Percentiles rank a stretch among this genome's conserved stretches.
Conservation (phyloP, 2,888 invertebrate genomes). For the Drosophila greeni region DNA sequence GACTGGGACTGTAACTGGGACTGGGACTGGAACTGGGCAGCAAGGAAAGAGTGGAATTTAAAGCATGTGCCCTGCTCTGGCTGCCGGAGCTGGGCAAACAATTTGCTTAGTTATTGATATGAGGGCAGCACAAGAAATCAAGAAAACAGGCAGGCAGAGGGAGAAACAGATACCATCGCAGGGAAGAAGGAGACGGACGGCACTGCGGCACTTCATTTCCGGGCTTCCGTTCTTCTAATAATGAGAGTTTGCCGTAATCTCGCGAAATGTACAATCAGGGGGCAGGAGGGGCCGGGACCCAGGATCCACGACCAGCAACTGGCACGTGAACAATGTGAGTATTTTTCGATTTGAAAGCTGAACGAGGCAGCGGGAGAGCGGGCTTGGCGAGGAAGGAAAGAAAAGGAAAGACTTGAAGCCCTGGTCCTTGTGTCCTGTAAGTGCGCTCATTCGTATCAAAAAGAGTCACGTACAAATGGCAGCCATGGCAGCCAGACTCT, state of each 20-base stretch:
- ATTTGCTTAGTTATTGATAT: slow-evolving; percentile 73
- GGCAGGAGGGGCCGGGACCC: background rate
- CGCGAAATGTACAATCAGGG: slow-evolving; percentile 67
- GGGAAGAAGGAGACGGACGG: background rate
- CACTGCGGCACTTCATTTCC: slow-evolving; percentile 70
- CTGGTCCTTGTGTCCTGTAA: slow-evolving; percentile 55
- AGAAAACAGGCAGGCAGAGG: background rate
- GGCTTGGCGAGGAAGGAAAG: background rate
- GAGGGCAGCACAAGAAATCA: slow-evolving; percentile 39
- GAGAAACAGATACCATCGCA: background rate
- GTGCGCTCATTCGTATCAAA: slow-evolving; percentile 67
- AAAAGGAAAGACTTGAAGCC: slow-evolving; percentile 8
- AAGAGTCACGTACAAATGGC: slow-evolving; percentile 65
- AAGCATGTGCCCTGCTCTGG: slow-evolving; percentile 58
- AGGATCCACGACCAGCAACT: slow-evolving; percentile 19
- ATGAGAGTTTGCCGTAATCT: slow-evolving; percentile 72
- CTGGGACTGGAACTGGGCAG: slow-evolving; percentile 11
- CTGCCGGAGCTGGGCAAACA: slow-evolving; percentile 61
- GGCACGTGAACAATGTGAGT: slow-evolving; percentile 69
- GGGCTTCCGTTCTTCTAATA: slow-evolving; percentile 71
- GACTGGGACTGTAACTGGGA: too few relatives aligned
- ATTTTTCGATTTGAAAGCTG: slow-evolving; percentile 54
- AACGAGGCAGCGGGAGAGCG: slow-evolving; percentile 3
- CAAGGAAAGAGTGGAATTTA: slow-evolving; percentile 55
- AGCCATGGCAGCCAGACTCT: slow-evolving; percentile 38